Base-by-base conservation (phyloP, 2,797 vertebrate species). In the Syndactyla subalaris region DNA sequence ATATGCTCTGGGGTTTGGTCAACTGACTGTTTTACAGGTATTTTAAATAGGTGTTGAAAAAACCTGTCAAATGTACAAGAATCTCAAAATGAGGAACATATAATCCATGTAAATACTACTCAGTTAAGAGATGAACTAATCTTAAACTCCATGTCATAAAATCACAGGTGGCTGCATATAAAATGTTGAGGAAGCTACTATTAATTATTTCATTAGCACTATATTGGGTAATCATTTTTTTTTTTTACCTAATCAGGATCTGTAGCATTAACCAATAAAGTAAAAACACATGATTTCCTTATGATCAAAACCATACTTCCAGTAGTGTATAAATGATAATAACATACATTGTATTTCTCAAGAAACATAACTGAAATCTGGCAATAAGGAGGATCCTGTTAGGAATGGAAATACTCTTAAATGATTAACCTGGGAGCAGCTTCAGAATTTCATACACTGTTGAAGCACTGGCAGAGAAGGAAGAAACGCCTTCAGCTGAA, bases 401-500 rank as follows among this genome's bases (percentile, higher is more conserved):
- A 67, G 34, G 62, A 77, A 93, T 17, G 19, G 52, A 92, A 88
- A 81, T 70, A 83, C n/a, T 73, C 36, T 36, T 21, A 71, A 61
- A 91, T 68, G 1, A 94, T 96, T 91, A 93, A 87, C 67, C 38
- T n/a, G 22, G 32, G 34, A 94, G 67, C 30, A 92, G 77, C 57
- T 85, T 88, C 77, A 92, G 67, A 78, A 95, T 96, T 96, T 95
- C 65, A 92, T 38, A 67, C 30, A 79, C 45, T 59, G 24, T 49
- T 29, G 45, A 49, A 96, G 51, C 88, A 71, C 30, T 20, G 27
- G 61, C 49, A 73, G 93, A 93, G 23, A 39, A 73, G 71, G 84
- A 91, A 72, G 78, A 97, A 97, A 95, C 7, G 52, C 71, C 51
- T 94, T 97, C 93, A 87, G 90, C 82, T 97, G 95, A 95, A 96